phyloP scores from a whole-genome alignment of 2,113 vertebrate genomes.

The Bagarius yarrelli region DNA sequence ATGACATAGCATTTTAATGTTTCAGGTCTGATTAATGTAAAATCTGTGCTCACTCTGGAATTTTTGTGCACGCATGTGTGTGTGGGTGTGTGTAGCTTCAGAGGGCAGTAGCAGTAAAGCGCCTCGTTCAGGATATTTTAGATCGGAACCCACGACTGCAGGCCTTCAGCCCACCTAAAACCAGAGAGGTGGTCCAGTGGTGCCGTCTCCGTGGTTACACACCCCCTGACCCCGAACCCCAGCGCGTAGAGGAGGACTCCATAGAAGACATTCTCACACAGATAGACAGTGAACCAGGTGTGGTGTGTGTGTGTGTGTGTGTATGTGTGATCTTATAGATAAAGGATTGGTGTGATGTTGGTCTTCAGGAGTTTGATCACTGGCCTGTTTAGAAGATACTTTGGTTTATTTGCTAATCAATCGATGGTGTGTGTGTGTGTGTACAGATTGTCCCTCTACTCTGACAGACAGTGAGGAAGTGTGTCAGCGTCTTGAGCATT shows the following conservation, averaged over 20 bases:
- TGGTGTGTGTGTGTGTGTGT: conserved; percentile 39
- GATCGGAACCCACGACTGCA: conserved; percentile 86
- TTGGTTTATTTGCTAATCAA: no score
- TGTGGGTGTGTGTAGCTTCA: conserved; percentile 73
- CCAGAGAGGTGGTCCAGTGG: conserved; percentile 91
- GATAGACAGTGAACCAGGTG: conserved; percentile 93
- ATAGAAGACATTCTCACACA: conserved; percentile 94
- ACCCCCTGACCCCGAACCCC: conserved; percentile 84
- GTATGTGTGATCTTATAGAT: background rate
- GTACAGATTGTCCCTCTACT: conserved; percentile 84
- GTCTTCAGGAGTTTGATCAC: no score
- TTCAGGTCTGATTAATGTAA: conserved; percentile 6
- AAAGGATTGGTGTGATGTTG: no score
- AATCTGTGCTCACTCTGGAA: background rate
- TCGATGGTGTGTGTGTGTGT: background rate
- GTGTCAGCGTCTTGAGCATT: conserved; percentile 83
- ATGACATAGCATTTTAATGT: conserved; percentile 2
- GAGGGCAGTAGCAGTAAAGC: conserved; percentile 87
- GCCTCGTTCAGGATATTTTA: conserved; percentile 86
- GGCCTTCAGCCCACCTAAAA: conserved; percentile 81
- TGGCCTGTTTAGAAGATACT: no score
- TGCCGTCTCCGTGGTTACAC: conserved; percentile 93
- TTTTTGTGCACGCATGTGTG: background rate
- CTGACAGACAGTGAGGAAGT: conserved; percentile 82
- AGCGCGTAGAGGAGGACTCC: conserved; percentile 81